Evolutionary conservation across 2,888 invertebrate genomes (phyloP), one percentile per base, ranked within the genome.

Genomic region (Phyllotreta cruciferae): DNA sequence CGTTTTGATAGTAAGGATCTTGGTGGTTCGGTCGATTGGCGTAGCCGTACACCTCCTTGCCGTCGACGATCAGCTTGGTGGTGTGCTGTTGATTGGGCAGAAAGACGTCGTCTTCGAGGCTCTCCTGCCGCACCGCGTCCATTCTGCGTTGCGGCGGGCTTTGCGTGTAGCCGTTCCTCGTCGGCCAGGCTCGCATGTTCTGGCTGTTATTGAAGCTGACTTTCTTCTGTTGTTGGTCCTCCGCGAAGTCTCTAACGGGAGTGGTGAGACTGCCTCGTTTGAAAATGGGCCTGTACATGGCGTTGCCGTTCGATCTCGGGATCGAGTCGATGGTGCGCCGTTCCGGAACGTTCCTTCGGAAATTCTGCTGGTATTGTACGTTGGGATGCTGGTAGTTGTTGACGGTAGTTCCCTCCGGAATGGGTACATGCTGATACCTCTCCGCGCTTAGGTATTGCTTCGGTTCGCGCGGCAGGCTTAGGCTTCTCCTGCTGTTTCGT

Each of bases 241-340:
- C 82, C 67, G 60, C 61, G 6, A 62, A 58, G 60, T 73, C 73
- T n/a, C 62, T 62, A 3, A 63, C 64, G 1, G 78, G 75, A 55
- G 77, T 78, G 3, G 81, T 78, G 45, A 85, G 75, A 70, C 85
- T 85, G 1, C 85, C 85, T 72, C 72, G 82, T 82, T 83, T 84
- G 60, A 85, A 85, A 62, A 85, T 85, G 1, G 85, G 85, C 6
- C 76, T 69, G 39, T 77, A 74, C 0, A 73, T 56, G 8, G 63
- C 58, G 6, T 69, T 64, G 39, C 55, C 57, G 14, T 56, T 66
- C 8, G 49, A 37, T 55, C 67, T 63, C 4, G 70, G 62, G 38
- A 62, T 60, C 6, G 67, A 57, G 52, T 72, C 73, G 13, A 75
- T 66, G 1, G 77, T 75, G 49, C 73, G 68, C 37, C 78, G 64